Base-by-base conservation (phyloP, 2,797 vertebrate species). In the Coreius guichenoti region DNA sequence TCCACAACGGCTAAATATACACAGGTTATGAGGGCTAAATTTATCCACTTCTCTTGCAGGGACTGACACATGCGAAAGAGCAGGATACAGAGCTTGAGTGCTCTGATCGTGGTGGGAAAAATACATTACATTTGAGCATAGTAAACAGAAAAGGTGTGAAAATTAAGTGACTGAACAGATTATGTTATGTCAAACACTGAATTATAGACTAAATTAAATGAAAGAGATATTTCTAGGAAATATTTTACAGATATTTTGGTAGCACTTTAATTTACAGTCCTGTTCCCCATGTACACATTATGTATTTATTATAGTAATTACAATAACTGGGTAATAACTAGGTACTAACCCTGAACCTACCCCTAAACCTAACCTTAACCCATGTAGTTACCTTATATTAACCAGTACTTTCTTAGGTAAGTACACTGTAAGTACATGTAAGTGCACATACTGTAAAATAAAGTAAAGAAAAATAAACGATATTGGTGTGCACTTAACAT, bases 11-110 rank as follows among this genome's bases (percentile, higher is more conserved):
- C 95, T 96, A 96, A 95, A 96, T 96, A 95, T 96, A 96, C 92
- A 93, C 94, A 92, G 93, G 93, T 91, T 93, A 94, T 94, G 94
- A 94, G 92, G 90, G 94, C 95, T 96, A 96, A 95, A 95, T 95
- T 95, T 96, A 95, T 93, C 94, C 88, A 19, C 82, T 86, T 82
- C 92, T 93, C 93, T 94, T 92, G 91, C 92, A 88, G 80, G 65
- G 82, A 79, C 78, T 82, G 87, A 89, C 91, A 87, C 84, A 74
- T 19, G 75, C 47, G 87, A 89, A 83, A 77, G 85, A 86, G 80
- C 77, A 84, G 43, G 84, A 43, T 74, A 39, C 16, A 26, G 47
- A 39, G 39, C 26, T 33, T 58, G 26, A 49, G n/a, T 26, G 36
- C 23, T 43, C 33, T 6, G 36, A 63, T 19, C 2, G 2, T 65